phyloP scores from a whole-genome alignment of 2,113 vertebrate genomes.

The Gila orcuttii region DNA sequence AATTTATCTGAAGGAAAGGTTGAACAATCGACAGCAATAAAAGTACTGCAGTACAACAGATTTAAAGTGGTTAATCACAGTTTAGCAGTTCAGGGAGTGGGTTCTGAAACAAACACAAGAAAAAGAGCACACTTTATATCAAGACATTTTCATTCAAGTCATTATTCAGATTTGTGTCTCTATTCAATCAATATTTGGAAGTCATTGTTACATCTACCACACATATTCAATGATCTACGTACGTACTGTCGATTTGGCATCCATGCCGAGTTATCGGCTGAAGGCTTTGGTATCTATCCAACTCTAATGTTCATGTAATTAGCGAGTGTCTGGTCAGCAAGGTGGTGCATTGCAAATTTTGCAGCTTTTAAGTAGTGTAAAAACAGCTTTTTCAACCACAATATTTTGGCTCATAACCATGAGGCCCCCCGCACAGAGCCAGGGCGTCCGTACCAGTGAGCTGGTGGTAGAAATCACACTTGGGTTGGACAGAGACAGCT shows the following conservation, averaged over 20 bases:
- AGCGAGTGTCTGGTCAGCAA: background rate
- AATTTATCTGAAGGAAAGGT: background rate
- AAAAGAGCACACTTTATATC: background rate
- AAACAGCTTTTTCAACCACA: background rate
- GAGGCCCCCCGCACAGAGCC: background rate
- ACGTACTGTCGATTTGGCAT: background rate
- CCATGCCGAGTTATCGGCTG: background rate
- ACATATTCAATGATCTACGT: background rate
- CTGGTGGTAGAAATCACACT: slow-evolving; percentile 1
- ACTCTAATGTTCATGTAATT: background rate
- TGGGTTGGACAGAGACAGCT: slow-evolving; percentile 9
- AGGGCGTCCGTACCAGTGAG: background rate
- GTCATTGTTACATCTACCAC: background rate
- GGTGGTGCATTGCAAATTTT: background rate
- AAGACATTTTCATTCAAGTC: background rate
- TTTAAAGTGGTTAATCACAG: background rate
- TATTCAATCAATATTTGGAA: no score
- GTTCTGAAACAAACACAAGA: no score
- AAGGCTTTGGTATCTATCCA: background rate
- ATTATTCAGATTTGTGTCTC: background rate
- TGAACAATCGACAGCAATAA: background rate
- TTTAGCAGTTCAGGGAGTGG: background rate
- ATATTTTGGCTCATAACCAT: background rate
- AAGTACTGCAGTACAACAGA: background rate
- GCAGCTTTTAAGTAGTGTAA: background rate